Evolutionary conservation across 2,888 invertebrate species (phyloP).

Genomic region (Eudemis profundana): DNA sequence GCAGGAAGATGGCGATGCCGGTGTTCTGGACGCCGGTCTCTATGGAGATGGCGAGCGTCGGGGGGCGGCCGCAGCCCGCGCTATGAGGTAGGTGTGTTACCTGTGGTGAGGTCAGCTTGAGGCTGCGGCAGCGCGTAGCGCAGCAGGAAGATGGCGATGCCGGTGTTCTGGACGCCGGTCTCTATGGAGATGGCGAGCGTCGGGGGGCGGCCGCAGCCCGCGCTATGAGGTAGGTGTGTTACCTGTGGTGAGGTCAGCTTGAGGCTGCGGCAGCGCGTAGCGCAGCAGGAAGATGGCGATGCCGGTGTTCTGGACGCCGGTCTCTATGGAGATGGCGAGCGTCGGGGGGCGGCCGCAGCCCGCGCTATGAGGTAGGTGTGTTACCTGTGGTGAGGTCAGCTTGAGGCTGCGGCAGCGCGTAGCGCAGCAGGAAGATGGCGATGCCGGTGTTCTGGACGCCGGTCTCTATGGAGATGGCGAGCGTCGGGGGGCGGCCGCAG

Average conservation of each 20-base stretch:
- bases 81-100: conserved; percentile 85
- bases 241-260: too few relatives aligned
- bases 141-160: conserved; percentile 95
- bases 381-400: too few relatives aligned
- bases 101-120: conserved; percentile 93
- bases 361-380: conserved; percentile 86
- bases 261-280: conserved; percentile 92
- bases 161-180: conserved; percentile 97
- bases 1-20: conserved; percentile 94
- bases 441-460: conserved; percentile 98
- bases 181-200: conserved; percentile 97
- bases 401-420: conserved; percentile 93
- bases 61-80: conserved; percentile 85
- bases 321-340: conserved; percentile 97
- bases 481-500: conserved; percentile 87
- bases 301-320: conserved; percentile 97
- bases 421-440: conserved; percentile 93
- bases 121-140: conserved; percentile 93
- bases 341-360: conserved; percentile 86
- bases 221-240: conserved; percentile 87
- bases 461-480: conserved; percentile 97
- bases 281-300: conserved; percentile 95
- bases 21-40: conserved; percentile 98
- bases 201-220: conserved; percentile 85
- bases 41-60: conserved; percentile 95